Percentiles rank a stretch among this genome's conserved stretches.
Evolutionary conservation across 2,113 vertebrate species (phyloP).

Genomic region (Mus musculus): DNA sequence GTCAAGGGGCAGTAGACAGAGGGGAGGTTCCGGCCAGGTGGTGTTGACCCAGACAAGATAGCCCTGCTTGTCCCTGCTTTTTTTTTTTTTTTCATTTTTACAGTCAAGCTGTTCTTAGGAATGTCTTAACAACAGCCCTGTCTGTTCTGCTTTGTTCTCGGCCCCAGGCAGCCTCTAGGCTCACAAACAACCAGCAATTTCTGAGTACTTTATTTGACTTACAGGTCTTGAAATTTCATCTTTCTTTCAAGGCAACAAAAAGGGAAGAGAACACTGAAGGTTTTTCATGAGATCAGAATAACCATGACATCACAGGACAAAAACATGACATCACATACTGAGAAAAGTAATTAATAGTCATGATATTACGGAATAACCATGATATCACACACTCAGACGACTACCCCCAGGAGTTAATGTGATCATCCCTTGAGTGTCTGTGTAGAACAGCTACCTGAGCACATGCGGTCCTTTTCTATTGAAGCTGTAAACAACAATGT

Average conservation of each 20-base stretch:
- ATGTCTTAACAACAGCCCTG: too few species aligned
- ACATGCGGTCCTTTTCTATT: background rate
- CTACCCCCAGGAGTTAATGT: background rate
- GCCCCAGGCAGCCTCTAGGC: too few species aligned
- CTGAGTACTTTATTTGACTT: too few species aligned
- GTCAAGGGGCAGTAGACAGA: too few species aligned
- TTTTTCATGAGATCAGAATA: constrained; percentile 2
- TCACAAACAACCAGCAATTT: too few species aligned
- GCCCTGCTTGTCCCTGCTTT: too few species aligned
- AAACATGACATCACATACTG: background rate
- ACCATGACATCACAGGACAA: background rate
- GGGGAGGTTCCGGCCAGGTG: too few species aligned
- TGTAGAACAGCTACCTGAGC: background rate
- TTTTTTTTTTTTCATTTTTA: too few species aligned
- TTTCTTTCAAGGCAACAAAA: background rate
- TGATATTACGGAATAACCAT: background rate
- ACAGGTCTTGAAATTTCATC: too few species aligned
- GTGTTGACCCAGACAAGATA: too few species aligned
- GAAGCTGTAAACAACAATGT: background rate
- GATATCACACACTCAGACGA: background rate
- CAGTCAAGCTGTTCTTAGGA: too few species aligned
- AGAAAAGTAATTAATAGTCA: background rate
- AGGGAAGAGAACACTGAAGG: background rate
- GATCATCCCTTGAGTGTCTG: background rate
- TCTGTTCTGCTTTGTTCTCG: too few species aligned